Evolutionary conservation across 2,888 invertebrate genomes (phyloP).

Genomic region (Allygus modestus): DNA sequence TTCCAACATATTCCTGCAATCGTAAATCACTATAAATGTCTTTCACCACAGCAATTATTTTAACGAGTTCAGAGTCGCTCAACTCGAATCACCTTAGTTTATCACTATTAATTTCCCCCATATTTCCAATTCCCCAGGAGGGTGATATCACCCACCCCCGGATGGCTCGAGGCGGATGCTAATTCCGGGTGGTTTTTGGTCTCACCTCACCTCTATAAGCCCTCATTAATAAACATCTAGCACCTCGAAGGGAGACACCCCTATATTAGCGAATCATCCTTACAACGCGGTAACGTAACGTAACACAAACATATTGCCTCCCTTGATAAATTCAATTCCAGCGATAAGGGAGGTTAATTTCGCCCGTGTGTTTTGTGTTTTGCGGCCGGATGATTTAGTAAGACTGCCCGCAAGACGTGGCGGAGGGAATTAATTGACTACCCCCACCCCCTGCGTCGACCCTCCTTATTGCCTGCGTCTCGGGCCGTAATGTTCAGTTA

Average conservation of each 20-base stretch:
- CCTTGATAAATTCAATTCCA: constrained; percentile 54
- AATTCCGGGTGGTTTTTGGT: constrained; percentile 43
- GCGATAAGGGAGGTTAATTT: constrained; percentile 51
- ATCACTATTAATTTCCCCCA: constrained; percentile 27
- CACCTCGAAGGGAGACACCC: constrained; percentile 25
- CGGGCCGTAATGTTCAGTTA: constrained; percentile 47
- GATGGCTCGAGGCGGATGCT: constrained; percentile 2
- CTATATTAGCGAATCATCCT: constrained; percentile 26
- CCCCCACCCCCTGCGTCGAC: background rate
- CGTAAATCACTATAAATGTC: too few relatives aligned
- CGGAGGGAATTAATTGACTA: constrained; percentile 46
- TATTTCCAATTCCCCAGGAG: constrained; percentile 6
- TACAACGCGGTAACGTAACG: background rate
- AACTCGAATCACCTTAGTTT: background rate
- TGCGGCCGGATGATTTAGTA: constrained; percentile 54
- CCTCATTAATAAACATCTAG: constrained; percentile 58
- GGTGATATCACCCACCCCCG: background rate
- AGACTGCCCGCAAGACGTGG: constrained; percentile 39
- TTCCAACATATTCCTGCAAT: too few relatives aligned
- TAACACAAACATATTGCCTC: constrained; percentile 52
- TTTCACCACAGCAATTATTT: too few relatives aligned
- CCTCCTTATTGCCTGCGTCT: constrained; percentile 42
- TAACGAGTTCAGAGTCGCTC: too few relatives aligned
- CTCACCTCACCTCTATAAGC: constrained; percentile 55
- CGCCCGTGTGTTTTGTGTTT: constrained; percentile 51